A percentile compares a stretch with the other conserved stretches of the same genome.
These are phyloP conservation scores for Digitonthophagus gazella DNA, from an alignment of 2,888 invertebrate species.

Conservation along the genomic window DNA sequence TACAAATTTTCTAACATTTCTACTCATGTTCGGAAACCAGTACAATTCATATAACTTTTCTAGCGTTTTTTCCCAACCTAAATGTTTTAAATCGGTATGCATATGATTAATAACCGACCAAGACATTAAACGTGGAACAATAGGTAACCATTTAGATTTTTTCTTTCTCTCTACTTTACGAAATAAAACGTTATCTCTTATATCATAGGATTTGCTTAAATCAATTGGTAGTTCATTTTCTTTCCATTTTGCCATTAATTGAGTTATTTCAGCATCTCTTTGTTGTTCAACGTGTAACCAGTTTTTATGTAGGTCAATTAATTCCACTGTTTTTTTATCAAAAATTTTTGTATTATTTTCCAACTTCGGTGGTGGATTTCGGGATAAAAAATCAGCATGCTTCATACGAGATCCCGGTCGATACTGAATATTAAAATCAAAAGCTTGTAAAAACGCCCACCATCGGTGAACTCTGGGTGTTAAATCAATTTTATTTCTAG, in stretches of 20 bases:
- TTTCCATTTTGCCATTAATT: not conserved
- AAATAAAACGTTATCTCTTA: not conserved
- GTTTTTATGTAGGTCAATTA: not conserved
- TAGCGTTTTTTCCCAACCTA: not conserved
- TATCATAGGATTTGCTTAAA: not conserved
- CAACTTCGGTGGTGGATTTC: not conserved
- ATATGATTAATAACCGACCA: not conserved
- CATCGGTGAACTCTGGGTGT: constrained; percentile 2
- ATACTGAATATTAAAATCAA: not conserved
- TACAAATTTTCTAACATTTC: not conserved
- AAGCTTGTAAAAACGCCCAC: constrained; percentile 5
- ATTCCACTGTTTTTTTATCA: not conserved
- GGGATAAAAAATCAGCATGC: constrained; percentile 1
- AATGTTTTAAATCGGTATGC: not conserved
- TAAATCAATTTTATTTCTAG: not conserved
- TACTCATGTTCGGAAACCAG: not conserved
- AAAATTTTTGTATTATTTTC: not conserved
- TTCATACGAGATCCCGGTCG: not conserved
- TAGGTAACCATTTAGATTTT: not conserved
- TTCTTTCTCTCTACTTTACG: not conserved
- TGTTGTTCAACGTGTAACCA: constrained; percentile 1
- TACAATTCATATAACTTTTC: not conserved
- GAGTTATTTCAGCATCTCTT: constrained; percentile 1
- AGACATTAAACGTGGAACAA: not conserved
- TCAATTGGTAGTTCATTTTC: not conserved